phyloP scores from a whole-genome alignment of 2,888 invertebrate genomes.

The Tiphia femorata region DNA sequence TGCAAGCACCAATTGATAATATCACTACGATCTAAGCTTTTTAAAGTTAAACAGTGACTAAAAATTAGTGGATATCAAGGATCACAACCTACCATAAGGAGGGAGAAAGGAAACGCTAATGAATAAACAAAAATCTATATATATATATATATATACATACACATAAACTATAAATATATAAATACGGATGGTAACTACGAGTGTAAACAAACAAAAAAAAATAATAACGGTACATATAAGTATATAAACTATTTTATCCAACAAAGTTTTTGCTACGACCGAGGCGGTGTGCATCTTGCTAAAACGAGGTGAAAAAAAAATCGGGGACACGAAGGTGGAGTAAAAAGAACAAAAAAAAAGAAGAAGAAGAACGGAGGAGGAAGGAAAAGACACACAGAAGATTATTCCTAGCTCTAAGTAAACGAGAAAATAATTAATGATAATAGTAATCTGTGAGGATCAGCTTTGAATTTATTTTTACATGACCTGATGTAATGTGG shows the following conservation, averaged over 20 bases:
- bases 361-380: slow-evolving; percentile 18
- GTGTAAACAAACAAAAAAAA: slow-evolving; percentile 54
- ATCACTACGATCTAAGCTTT: slow-evolving; percentile 67
- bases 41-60: slow-evolving; percentile 52
- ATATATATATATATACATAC: slow-evolving; percentile 27
- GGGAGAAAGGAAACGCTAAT: slow-evolving; percentile 38
- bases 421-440: slow-evolving; percentile 52
- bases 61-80: slow-evolving; percentile 47
- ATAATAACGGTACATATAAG: too few relatives aligned
- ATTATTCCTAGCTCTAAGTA: slow-evolving; percentile 60
- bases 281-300: slow-evolving; percentile 63
- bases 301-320: slow-evolving; percentile 15
- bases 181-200: slow-evolving; percentile 54
- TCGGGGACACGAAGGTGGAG: slow-evolving; percentile 12
- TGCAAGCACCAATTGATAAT: slow-evolving; percentile 64
- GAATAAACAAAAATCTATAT: slow-evolving; percentile 39
- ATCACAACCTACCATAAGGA: slow-evolving; percentile 44
- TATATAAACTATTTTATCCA: slow-evolving; percentile 64
- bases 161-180: slow-evolving; percentile 46
- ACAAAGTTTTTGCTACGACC: slow-evolving; percentile 67
- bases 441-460: slow-evolving; percentile 55
- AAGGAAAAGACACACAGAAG: slow-evolving; percentile 26
- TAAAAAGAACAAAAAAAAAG: slow-evolving; percentile 27
- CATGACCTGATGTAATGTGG: slow-evolving; percentile 59
- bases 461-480: slow-evolving; percentile 69